A percentile compares a stretch with the other conserved stretches of the same genome.
Conservation (phyloP, 2,888 invertebrate species). For the Podabrus alpinus region DNA sequence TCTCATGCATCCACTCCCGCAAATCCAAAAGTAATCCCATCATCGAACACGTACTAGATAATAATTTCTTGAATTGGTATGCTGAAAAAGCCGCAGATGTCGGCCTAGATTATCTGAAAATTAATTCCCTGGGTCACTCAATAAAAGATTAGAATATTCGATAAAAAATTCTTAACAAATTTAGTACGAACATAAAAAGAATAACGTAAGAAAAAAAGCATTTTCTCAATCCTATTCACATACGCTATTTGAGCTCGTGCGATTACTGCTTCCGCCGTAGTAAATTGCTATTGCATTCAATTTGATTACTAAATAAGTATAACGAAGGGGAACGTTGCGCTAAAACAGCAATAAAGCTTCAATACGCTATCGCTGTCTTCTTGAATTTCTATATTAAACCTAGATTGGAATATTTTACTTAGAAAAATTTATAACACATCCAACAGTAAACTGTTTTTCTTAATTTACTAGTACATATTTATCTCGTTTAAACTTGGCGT, state of each 20-base stretch:
- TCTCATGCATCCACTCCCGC: conserved; percentile 31
- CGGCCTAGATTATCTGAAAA: conserved; percentile 30
- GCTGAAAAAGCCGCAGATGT: conserved; percentile 33
- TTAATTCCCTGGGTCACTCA: conserved; percentile 30
- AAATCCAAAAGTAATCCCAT: conserved; percentile 30
- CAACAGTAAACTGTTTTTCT: background rate
- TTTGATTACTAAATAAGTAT: conserved; percentile 28
- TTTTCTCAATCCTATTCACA: conserved; percentile 9
- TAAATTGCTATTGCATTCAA: conserved; percentile 21
- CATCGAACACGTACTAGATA: conserved; percentile 30
- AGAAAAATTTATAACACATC: background rate
- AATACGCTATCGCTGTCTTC: background rate
- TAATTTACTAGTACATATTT: background rate
- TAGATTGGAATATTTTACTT: background rate
- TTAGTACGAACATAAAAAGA: conserved; percentile 1
- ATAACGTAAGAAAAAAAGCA: conserved; percentile 12
- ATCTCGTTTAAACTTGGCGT: background rate
- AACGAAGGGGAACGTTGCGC: conserved; percentile 18
- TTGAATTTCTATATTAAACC: background rate
- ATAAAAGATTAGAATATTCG: conserved; percentile 21
- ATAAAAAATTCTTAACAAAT: conserved; percentile 13
- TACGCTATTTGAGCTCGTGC: conserved; percentile 16
- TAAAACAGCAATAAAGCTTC: conserved; percentile 13
- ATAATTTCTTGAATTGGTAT: conserved; percentile 32
- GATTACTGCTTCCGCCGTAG: conserved; percentile 21